Conservation (phyloP, 2,113 vertebrate genomes). For the Brevimyrus niger region DNA sequence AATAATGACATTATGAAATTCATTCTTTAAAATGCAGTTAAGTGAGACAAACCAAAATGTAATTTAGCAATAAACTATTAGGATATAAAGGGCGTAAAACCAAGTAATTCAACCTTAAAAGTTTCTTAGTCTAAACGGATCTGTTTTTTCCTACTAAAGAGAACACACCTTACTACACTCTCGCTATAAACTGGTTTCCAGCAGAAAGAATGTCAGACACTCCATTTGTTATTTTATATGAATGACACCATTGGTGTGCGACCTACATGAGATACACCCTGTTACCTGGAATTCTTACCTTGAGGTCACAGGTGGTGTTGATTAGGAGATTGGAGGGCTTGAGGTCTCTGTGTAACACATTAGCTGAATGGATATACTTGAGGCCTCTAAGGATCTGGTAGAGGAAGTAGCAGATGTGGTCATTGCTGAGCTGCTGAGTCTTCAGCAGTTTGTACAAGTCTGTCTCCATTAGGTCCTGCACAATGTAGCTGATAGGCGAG, state of each 20-base stretch:
- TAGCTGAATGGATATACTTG: constrained; percentile 85
- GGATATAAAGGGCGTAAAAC: background rate
- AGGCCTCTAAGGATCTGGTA: constrained; percentile 84
- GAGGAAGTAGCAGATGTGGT: constrained; percentile 84
- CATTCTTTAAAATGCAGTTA: background rate
- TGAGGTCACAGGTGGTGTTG: constrained; percentile 87
- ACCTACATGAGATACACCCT: background rate
- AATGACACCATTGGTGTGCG: background rate
- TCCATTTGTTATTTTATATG: background rate
- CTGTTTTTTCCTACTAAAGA: background rate
- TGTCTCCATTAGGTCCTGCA: constrained; percentile 86
- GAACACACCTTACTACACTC: background rate
- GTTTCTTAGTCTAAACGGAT: background rate
- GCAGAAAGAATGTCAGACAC: background rate
- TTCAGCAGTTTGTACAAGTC: constrained; percentile 84
- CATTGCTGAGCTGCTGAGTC: constrained; percentile 80
- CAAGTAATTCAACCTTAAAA: background rate
- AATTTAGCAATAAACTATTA: background rate
- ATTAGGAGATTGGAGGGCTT: constrained; percentile 87
- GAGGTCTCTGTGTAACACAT: constrained; percentile 79
- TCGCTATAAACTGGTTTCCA: background rate
- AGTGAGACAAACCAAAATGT: background rate
- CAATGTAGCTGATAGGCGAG: constrained; percentile 67
- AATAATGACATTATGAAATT: background rate
- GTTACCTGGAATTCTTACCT: constrained; percentile 50